Conservation (phyloP, 2,113 vertebrate genomes). For the Stigmatopora argus region DNA sequence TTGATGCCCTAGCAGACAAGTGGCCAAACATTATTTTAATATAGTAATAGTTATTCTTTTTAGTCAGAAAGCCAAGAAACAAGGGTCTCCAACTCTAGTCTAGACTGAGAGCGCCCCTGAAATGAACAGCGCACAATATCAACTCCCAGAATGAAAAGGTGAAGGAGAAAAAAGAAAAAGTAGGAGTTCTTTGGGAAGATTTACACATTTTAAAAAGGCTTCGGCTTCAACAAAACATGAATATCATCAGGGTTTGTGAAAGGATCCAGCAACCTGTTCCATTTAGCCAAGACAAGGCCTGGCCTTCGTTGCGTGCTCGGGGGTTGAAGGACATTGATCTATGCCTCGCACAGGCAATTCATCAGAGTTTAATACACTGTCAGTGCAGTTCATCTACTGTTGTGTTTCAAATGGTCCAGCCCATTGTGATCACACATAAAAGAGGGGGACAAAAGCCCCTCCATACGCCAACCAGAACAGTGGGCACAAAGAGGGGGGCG, state of each 20-base stretch:
- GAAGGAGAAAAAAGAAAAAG: constrained; percentile 47
- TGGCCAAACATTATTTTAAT: background rate
- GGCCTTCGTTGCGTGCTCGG: constrained; percentile 58
- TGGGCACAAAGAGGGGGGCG: constrained; percentile 73
- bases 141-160: constrained; percentile 49
- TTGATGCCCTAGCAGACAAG: background rate
- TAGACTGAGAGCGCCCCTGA: constrained; percentile 32
- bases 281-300: constrained; percentile 68
- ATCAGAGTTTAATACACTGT: constrained; percentile 81
- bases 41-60: background rate
- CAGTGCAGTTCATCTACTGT: constrained; percentile 78
- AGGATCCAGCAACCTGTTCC: constrained; percentile 70
- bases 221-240: constrained; percentile 75
- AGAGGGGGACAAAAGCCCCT: constrained; percentile 71
- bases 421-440: constrained; percentile 74
- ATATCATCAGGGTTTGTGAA: constrained; percentile 70
- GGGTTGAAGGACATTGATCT: constrained; percentile 76
- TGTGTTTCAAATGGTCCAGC: constrained; percentile 71
- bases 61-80: constrained; percentile 1
- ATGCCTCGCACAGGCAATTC: constrained; percentile 75
- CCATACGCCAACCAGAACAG: constrained; percentile 72
- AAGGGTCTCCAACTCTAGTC: constrained; percentile 4
- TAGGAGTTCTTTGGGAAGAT: constrained; percentile 64
- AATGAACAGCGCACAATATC: constrained; percentile 53
- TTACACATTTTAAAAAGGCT: constrained; percentile 74